Evolutionary conservation across 2,113 vertebrate species (phyloP).

Genomic region (Leucoraja erinaceus): DNA sequence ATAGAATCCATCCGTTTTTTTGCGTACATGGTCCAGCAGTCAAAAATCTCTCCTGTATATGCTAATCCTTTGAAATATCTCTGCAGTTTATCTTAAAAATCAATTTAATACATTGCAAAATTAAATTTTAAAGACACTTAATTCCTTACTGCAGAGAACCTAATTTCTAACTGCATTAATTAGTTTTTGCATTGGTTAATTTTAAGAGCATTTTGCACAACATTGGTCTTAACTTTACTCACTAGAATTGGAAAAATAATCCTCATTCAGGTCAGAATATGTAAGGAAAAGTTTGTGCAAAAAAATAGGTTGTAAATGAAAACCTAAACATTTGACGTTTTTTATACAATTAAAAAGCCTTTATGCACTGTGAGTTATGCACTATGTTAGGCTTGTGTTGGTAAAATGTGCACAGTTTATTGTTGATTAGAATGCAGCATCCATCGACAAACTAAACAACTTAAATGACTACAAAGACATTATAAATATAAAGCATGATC

Average conservation of each 20-base stretch:
- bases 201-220: background rate
- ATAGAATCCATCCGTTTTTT: constrained; percentile 15
- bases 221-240: background rate
- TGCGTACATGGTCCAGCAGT: constrained; percentile 3
- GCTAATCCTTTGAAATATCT: constrained; percentile 1
- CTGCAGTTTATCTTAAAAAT: constrained; percentile 19
- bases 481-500: background rate
- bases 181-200: background rate
- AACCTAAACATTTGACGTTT: background rate
- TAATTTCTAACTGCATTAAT: constrained; percentile 10
- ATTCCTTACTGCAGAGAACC: background rate
- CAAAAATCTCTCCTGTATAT: background rate
- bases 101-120: background rate
- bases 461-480: background rate
- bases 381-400: background rate
- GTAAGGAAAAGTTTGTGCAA: background rate
- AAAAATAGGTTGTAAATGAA: background rate
- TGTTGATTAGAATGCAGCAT: background rate
- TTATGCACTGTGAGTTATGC: background rate
- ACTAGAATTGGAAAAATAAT: background rate
- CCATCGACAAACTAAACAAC: background rate
- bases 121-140: background rate
- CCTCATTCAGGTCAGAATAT: background rate
- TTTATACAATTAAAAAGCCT: constrained; percentile 1
- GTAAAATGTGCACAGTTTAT: constrained; percentile 12